Evolutionary conservation across 1,140 invertebrate genomes (phyloP).

Genomic region (Rhopalosiphum maidis): DNA sequence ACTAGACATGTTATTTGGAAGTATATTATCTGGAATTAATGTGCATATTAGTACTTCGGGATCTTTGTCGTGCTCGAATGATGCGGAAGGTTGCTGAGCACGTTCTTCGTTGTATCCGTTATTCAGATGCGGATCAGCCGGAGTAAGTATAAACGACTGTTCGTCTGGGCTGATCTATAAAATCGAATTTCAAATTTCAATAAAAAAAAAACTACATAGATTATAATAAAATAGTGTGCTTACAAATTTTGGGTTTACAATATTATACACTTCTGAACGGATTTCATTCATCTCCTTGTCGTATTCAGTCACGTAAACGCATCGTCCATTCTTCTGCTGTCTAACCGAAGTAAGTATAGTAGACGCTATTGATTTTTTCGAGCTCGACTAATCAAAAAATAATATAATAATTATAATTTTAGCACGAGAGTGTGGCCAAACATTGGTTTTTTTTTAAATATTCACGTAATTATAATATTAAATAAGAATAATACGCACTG

Average conservation of each 20-base stretch:
- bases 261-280: background rate
- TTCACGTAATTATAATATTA: too few relatives aligned
- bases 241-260: background rate
- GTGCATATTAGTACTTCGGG: background rate
- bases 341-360: background rate
- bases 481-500: too few relatives aligned
- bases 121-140: background rate
- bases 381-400: background rate
- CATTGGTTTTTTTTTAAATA: background rate
- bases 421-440: background rate
- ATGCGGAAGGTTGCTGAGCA: background rate
- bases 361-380: background rate
- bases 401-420: too few relatives aligned
- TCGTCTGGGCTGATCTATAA: background rate
- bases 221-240: background rate
- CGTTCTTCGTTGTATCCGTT: background rate
- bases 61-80: background rate
- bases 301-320: background rate
- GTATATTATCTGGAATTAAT: background rate
- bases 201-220: background rate
- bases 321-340: background rate
- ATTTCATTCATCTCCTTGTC: background rate
- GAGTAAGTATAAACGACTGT: background rate
- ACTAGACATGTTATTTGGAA: background rate
- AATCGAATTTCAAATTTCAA: background rate